Percentiles rank a stretch among this genome's conserved stretches.
Evolutionary conservation across 2,888 invertebrate species (phyloP).

Genomic region (Leucozona laternaria): DNA sequence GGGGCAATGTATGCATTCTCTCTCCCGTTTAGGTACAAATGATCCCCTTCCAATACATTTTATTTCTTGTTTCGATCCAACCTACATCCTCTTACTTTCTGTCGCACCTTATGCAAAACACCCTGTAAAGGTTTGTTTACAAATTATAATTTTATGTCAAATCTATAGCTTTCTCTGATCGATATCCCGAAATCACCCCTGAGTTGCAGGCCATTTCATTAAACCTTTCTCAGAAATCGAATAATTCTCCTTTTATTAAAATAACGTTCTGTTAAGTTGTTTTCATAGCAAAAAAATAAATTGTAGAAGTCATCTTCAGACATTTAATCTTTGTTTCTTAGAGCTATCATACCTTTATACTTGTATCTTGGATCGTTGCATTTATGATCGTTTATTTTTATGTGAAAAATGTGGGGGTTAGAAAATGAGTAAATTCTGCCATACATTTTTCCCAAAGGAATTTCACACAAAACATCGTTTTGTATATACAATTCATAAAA

Average conservation of each 20-base stretch:
- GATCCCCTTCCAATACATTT: too few species aligned
- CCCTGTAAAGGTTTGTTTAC: too few species aligned
- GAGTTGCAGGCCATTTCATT: too few species aligned
- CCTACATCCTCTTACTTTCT: too few species aligned
- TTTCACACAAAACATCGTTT: slow-evolving; percentile 8
- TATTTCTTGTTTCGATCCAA: too few species aligned
- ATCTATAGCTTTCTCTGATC: too few species aligned
- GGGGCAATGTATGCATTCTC: too few species aligned
- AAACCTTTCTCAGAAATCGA: too few species aligned
- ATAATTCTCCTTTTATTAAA: background rate
- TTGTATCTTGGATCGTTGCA: slow-evolving; percentile 56
- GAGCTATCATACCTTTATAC: slow-evolving; percentile 23
- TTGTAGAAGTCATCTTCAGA: slow-evolving; percentile 41
- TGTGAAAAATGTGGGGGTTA: background rate
- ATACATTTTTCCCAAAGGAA: slow-evolving; percentile 36
- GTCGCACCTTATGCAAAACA: too few species aligned
- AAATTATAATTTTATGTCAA: too few species aligned
- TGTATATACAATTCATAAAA: slow-evolving; percentile 57
- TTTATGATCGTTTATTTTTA: slow-evolving; percentile 62
- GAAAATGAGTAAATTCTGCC: slow-evolving; percentile 39
- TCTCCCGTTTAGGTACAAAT: too few species aligned
- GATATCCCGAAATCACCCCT: too few species aligned
- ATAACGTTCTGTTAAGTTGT: slow-evolving; percentile 35
- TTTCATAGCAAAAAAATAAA: slow-evolving; percentile 51
- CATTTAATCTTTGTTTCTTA: slow-evolving; percentile 44